These are phyloP conservation scores for Sarcophaga variegata DNA, from an alignment of 2,888 invertebrate genomes.

Conservation along the genomic window DNA sequence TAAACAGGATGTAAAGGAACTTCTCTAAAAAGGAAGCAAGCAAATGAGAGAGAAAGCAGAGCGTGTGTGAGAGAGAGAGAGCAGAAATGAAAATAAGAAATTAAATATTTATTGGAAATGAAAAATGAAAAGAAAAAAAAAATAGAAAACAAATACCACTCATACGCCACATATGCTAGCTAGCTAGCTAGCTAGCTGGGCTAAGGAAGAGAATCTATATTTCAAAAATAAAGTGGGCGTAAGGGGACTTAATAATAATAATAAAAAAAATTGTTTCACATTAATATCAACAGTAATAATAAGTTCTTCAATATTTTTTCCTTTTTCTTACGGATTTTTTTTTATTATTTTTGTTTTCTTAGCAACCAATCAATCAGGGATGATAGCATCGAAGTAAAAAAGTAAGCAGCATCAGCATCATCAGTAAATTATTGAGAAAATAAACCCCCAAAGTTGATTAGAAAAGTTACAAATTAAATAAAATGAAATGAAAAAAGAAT, in stretches of 20 bases:
- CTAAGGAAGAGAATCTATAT: not conserved
- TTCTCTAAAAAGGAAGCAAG: not conserved
- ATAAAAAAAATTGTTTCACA: no score
- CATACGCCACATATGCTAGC: constrained; percentile 52
- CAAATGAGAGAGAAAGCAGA: not conserved
- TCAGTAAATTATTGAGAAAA: not conserved
- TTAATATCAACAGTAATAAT: no score
- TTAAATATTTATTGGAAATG: constrained; percentile 64
- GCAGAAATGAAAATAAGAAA: constrained; percentile 30
- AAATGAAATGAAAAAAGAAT: not conserved
- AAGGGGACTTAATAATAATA: not conserved
- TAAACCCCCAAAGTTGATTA: not conserved
- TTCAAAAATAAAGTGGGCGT: not conserved
- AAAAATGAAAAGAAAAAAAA: constrained; percentile 35
- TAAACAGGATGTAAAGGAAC: not conserved
- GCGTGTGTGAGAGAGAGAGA: not conserved
- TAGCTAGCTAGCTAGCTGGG: no score
- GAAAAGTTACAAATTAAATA: not conserved
- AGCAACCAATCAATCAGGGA: not conserved
- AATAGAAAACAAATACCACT: constrained; percentile 43
- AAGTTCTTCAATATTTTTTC: no score
- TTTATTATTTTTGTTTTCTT: not conserved
- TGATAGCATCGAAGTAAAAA: not conserved
- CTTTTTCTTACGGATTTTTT: not conserved
- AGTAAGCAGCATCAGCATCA: not conserved